Evolutionary conservation across 2,113 vertebrate species (phyloP).

Genomic region (Xerus inauris): DNA sequence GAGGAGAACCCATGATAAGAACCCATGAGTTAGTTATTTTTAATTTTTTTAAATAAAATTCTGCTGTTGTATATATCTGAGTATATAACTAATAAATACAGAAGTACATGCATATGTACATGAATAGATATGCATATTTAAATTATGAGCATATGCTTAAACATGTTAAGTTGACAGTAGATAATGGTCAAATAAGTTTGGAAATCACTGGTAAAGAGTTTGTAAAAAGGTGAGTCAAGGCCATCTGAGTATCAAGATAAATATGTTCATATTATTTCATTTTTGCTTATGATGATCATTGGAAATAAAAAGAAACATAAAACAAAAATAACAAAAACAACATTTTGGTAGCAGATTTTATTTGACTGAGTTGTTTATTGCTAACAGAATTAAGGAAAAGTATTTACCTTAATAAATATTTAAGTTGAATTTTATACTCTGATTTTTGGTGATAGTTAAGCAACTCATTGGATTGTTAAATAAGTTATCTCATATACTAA

Average conservation of each 20-base stretch:
- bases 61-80: slow-evolving; percentile 11
- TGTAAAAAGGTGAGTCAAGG: background rate
- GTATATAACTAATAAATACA: background rate
- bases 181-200: background rate
- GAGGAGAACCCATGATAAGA: background rate
- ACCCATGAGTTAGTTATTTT: too few relatives aligned
- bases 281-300: background rate
- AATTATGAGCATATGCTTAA: background rate
- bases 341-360: slow-evolving; percentile 11
- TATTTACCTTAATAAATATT: background rate
- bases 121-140: background rate
- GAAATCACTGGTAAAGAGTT: slow-evolving; percentile 11
- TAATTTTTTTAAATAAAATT: slow-evolving; percentile 11
- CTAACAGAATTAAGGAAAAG: background rate
- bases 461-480: slow-evolving; percentile 19
- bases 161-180: background rate
- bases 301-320: slow-evolving; percentile 32
- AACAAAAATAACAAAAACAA: background rate
- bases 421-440: slow-evolving; percentile 20
- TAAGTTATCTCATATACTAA: background rate
- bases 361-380: background rate
- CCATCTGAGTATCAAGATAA: background rate
- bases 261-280: background rate
- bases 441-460: background rate
- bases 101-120: background rate